These are phyloP conservation scores for Megalurothrips usitatus DNA, from an alignment of 2,888 invertebrate species.

Conservation along the genomic window DNA sequence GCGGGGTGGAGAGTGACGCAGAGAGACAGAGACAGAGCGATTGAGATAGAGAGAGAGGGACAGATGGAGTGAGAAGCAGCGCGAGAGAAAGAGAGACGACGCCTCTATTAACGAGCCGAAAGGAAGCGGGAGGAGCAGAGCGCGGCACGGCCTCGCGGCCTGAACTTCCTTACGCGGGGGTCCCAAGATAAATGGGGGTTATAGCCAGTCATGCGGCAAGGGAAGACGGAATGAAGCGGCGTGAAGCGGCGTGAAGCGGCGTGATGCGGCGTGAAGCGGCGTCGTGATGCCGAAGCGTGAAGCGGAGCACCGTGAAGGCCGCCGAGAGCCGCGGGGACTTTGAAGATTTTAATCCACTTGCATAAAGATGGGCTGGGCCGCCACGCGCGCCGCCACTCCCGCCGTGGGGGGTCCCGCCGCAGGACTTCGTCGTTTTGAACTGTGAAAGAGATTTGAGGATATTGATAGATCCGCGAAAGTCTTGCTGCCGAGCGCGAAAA, in stretches of 20 bases:
- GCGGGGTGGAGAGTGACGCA: background rate
- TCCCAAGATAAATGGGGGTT: slow-evolving; percentile 11
- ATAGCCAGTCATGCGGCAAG: background rate
- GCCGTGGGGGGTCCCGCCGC: too few species aligned
- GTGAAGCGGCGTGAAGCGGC: background rate
- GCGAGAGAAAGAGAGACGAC: background rate
- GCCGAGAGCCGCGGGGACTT: background rate
- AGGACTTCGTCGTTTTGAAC: too few species aligned
- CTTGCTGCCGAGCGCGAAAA: too few species aligned
- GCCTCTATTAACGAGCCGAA: too few species aligned
- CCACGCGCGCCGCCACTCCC: background rate
- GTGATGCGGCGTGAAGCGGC: background rate
- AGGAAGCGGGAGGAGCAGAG: too few species aligned
- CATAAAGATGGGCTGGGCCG: background rate
- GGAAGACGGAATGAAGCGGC: background rate
- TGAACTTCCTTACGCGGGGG: too few species aligned
- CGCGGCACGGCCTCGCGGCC: too few species aligned
- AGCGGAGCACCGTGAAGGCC: background rate
- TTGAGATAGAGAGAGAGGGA: background rate
- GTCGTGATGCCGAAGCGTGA: background rate
- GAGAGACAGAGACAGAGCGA: background rate
- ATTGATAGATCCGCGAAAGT: too few species aligned
- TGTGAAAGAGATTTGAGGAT: too few species aligned
- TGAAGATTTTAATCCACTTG: slow-evolving; percentile 21
- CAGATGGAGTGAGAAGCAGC: background rate